Percentiles rank a stretch among this genome's conserved stretches.
These are phyloP conservation scores for Ciconia maguari DNA, from an alignment of 2,113 vertebrate genomes.

Conservation along the genomic window DNA sequence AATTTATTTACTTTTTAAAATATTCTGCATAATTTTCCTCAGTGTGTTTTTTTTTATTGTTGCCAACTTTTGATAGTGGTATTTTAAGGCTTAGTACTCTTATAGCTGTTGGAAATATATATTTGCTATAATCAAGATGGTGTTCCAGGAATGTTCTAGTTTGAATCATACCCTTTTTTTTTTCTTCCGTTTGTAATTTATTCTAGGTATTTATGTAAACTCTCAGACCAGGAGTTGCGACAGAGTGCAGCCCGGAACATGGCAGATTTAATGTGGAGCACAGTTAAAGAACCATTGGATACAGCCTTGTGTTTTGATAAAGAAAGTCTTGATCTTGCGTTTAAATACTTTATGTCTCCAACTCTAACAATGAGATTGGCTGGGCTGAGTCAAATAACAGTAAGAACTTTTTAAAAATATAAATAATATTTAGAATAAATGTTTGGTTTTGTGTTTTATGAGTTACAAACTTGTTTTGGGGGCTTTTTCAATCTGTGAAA, in stretches of 20 bases:
- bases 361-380: slow-evolving; percentile 98
- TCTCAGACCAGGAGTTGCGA: slow-evolving; percentile 97
- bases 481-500: not conserved
- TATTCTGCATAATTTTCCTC: not conserved
- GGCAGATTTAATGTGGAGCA: slow-evolving; percentile 99
- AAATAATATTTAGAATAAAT: not conserved
- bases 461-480: not conserved
- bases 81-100: not conserved
- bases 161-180: not conserved
- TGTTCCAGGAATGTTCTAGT: not conserved
- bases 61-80: not conserved
- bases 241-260: slow-evolving; percentile 98
- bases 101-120: not conserved
- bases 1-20: not conserved
- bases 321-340: slow-evolving; percentile 98
- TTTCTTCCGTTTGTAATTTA: slow-evolving; percentile 21
- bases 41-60: not conserved
- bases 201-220: slow-evolving; percentile 94
- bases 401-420: slow-evolving; percentile 71
- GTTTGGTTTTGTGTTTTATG: not conserved
- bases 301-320: slow-evolving; percentile 97
- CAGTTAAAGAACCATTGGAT: slow-evolving; percentile 98
- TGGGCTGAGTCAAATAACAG: slow-evolving; percentile 98
- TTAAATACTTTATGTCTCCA: slow-evolving; percentile 99
- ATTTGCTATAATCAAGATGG: not conserved